Conservation (phyloP, 2,113 vertebrate species). For the Ictidomys tridecemlineatus region DNA sequence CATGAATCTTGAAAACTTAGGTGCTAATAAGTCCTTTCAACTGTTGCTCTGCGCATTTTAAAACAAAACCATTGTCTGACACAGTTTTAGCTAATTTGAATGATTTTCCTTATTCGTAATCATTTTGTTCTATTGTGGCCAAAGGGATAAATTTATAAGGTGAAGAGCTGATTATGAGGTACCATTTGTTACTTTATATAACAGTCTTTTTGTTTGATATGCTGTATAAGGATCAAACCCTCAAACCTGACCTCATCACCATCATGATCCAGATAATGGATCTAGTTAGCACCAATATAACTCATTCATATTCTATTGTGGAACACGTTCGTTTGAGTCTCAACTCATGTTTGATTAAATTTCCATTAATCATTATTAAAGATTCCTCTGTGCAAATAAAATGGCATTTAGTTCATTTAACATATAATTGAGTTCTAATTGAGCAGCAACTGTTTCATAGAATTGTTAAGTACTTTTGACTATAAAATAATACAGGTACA, state of each 20-base stretch:
- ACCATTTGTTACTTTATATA: slow-evolving; percentile 50
- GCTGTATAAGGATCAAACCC: slow-evolving; percentile 47
- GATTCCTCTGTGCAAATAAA: slow-evolving; percentile 83
- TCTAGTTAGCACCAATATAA: slow-evolving; percentile 67
- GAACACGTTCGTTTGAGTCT: slow-evolving; percentile 58
- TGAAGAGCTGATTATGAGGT: slow-evolving; percentile 15
- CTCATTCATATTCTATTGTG: slow-evolving; percentile 69
- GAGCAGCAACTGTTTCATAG: slow-evolving; percentile 82
- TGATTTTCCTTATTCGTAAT: slow-evolving; percentile 35
- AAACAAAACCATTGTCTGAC: slow-evolving; percentile 3
- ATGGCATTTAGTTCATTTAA: slow-evolving; percentile 83
- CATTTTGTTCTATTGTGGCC: slow-evolving; percentile 25
- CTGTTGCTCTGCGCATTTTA: not conserved
- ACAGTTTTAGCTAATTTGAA: slow-evolving; percentile 20
- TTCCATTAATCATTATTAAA: slow-evolving; percentile 86
- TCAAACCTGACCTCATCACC: slow-evolving; percentile 70
- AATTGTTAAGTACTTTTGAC: slow-evolving; percentile 77
- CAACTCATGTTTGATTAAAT: slow-evolving; percentile 83
- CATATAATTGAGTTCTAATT: slow-evolving; percentile 83
- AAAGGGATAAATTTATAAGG: slow-evolving; percentile 51
- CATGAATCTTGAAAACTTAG: not conserved
- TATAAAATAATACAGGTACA: slow-evolving; percentile 72
- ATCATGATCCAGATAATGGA: slow-evolving; percentile 68
- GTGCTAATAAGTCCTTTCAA: not conserved
- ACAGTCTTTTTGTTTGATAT: slow-evolving; percentile 59